Conservation (phyloP, 2,113 vertebrate genomes). For the Poeciliopsis turrubarensis region DNA sequence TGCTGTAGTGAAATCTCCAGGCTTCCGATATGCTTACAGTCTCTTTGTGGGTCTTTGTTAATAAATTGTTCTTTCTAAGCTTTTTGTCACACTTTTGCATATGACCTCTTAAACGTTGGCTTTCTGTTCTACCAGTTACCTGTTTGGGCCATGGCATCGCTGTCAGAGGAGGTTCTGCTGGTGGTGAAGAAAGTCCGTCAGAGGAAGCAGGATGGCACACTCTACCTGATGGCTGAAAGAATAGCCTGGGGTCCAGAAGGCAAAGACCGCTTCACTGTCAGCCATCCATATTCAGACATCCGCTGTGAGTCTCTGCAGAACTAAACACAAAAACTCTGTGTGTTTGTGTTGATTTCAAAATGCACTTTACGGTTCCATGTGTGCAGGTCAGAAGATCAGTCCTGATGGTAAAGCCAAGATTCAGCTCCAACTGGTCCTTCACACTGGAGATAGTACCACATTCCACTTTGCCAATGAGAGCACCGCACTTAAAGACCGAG, state of each 20-base stretch:
- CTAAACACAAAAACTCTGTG: not conserved
- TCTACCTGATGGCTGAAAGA: constrained; percentile 97
- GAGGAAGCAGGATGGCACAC: constrained; percentile 96
- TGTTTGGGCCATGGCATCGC: constrained; percentile 86
- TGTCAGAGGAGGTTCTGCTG: constrained; percentile 96
- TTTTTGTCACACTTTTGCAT: not conserved
- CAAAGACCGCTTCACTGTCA: constrained; percentile 96
- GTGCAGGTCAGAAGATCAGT: constrained; percentile 97
- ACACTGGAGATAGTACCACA: constrained; percentile 94
- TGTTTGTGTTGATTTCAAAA: not conserved
- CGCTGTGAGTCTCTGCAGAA: constrained; percentile 87
- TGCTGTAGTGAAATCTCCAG: not conserved
- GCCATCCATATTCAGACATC: constrained; percentile 96
- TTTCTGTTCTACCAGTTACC: constrained; percentile 31
- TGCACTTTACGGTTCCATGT: not conserved
- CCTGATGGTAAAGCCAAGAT: constrained; percentile 98
- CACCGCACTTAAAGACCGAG: constrained; percentile 92
- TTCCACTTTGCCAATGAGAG: constrained; percentile 97
- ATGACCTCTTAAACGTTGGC: not conserved
- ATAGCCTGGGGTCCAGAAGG: constrained; percentile 98
- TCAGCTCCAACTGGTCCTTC: constrained; percentile 95
- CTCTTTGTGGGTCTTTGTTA: not conserved
- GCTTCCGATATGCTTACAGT: not conserved
- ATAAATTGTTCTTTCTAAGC: not conserved
- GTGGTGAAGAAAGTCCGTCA: constrained; percentile 96